Percentiles rank a stretch among this genome's conserved stretches.
These are phyloP conservation scores for Dermolepida albohirtum DNA, from an alignment of 2,888 invertebrate genomes.

Conservation along the genomic window DNA sequence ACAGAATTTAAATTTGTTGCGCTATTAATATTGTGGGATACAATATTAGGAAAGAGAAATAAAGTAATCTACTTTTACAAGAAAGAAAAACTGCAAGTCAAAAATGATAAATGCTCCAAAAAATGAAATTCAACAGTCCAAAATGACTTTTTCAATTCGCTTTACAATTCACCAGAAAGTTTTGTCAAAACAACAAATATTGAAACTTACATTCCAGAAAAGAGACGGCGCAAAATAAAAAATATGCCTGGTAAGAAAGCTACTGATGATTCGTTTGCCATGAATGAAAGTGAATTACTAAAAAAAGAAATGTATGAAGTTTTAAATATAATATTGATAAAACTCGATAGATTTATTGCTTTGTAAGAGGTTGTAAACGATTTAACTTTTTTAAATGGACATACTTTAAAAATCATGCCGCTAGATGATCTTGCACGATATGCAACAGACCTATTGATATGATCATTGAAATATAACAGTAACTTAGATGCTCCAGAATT, in stretches of 20 bases:
- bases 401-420: too few relatives aligned
- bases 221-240: conserved; percentile 4
- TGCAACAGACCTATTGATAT: neutral
- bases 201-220: conserved; percentile 15
- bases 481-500: too few relatives aligned
- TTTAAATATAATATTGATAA: conserved; percentile 15
- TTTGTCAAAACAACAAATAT: neutral
- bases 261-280: conserved; percentile 18
- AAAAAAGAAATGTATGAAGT: conserved; percentile 11
- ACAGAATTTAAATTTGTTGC: conserved; percentile 12
- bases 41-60: conserved; percentile 19
- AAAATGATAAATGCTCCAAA: conserved; percentile 22
- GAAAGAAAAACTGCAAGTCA: conserved; percentile 7
- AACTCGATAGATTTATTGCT: conserved; percentile 22
- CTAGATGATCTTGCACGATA: conserved; percentile 14
- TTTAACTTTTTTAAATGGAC: neutral
- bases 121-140: conserved; percentile 14
- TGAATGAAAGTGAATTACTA: conserved; percentile 14
- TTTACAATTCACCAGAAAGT: conserved; percentile 7
- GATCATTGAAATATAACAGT: too few relatives aligned
- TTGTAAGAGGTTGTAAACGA: conserved; percentile 16
- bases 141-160: conserved; percentile 12
- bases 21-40: conserved; percentile 11
- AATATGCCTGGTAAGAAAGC: conserved; percentile 13
- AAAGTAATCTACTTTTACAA: conserved; percentile 22